These are phyloP conservation scores for Eidolon helvum DNA, from an alignment of 2,113 vertebrate species.

Conservation along the genomic window DNA sequence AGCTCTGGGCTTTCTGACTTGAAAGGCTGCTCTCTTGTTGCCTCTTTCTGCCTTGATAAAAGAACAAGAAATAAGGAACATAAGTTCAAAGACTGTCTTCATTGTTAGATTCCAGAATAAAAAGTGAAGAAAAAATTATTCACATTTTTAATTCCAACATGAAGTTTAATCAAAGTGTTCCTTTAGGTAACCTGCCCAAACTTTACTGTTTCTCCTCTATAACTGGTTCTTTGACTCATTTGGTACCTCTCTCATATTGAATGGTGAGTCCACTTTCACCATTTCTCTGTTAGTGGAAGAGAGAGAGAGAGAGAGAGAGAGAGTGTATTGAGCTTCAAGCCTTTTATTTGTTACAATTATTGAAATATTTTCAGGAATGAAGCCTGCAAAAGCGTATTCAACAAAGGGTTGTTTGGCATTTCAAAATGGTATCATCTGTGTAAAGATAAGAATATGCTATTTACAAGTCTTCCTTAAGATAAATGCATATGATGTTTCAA, in stretches of 20 bases:
- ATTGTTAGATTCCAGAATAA: neutral
- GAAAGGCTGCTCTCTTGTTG: neutral
- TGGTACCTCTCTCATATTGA: neutral
- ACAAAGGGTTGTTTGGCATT: conserved; percentile 59
- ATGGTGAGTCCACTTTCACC: conserved; percentile 18
- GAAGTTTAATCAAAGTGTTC: conserved; percentile 16
- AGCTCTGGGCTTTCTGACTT: neutral
- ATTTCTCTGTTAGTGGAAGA: conserved; percentile 27
- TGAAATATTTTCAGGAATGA: conserved; percentile 59
- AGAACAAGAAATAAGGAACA: conserved; percentile 34
- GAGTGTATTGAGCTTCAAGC: neutral
- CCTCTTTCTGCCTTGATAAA: conserved; percentile 17
- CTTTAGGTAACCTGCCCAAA: neutral
- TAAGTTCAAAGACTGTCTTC: conserved; percentile 19
- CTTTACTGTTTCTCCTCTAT: neutral
- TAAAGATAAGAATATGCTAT: conserved; percentile 53
- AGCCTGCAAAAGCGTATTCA: conserved; percentile 26
- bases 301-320: neutral
- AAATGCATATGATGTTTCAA: conserved; percentile 45
- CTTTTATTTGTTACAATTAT: conserved; percentile 63
- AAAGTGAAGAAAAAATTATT: conserved; percentile 28
- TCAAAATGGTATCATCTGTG: conserved; percentile 54
- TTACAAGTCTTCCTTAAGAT: conserved; percentile 64
- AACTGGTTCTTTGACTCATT: conserved; percentile 16
- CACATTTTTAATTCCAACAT: conserved; percentile 35